A percentile compares a stretch with the other conserved stretches of the same genome.
phyloP scores from a whole-genome alignment of 2,113 vertebrate genomes.

The Brachirus orientalis region DNA sequence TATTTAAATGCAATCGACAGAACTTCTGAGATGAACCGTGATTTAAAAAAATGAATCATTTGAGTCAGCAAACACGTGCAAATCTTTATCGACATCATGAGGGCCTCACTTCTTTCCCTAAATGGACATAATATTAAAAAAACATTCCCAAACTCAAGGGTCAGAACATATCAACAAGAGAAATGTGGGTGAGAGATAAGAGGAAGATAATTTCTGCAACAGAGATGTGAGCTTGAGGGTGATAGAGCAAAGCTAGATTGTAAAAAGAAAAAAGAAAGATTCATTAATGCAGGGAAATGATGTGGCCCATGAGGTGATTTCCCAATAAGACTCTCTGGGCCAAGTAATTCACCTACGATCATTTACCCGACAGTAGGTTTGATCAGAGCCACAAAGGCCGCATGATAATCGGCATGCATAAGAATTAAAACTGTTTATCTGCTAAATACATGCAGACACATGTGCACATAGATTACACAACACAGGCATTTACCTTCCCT shows the following conservation, averaged over 20 bases:
- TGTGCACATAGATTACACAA: neutral
- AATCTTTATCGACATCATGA: no score
- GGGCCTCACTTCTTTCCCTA: no score
- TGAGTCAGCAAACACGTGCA: no score
- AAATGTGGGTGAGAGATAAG: conserved; percentile 29
- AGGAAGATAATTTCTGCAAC: conserved; percentile 12
- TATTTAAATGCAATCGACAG: no score
- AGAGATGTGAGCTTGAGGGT: neutral
- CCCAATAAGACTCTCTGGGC: conserved; percentile 29
- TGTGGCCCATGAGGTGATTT: conserved; percentile 54
- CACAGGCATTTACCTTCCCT: neutral
- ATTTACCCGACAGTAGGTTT: conserved; percentile 38
- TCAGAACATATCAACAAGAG: no score
- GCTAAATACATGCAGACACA: conserved; percentile 13
- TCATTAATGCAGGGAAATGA: conserved; percentile 32
- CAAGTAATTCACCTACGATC: conserved; percentile 34
- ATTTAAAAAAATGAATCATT: no score
- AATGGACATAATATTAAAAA: no score
- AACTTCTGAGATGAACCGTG: no score
- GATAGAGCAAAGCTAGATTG: neutral
- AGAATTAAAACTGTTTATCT: conserved; percentile 15
- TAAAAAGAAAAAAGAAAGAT: conserved; percentile 11
- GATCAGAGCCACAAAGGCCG: conserved; percentile 14
- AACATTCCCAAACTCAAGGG: no score
- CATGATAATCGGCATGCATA: conserved; percentile 15